Evolutionary conservation across 2,888 invertebrate species (phyloP).

Genomic region (Zygothrica quintamaculata): DNA sequence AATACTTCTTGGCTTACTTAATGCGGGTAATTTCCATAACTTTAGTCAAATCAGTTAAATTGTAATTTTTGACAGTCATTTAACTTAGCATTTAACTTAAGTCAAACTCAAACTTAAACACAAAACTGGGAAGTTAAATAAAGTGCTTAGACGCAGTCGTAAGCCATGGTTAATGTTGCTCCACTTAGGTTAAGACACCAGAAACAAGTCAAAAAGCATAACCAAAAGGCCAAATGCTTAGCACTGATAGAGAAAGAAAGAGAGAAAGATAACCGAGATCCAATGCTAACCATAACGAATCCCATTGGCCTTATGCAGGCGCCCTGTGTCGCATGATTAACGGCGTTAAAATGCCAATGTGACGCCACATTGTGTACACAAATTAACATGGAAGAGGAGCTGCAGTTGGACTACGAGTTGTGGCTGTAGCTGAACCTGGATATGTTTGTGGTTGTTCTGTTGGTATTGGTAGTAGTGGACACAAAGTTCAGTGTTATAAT

Average conservation of each 20-base stretch:
- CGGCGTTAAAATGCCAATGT: conserved; percentile 84
- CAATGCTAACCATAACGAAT: conserved; percentile 38
- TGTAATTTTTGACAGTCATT: conserved; percentile 2
- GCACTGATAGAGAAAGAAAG: not conserved
- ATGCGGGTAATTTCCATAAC: too few relatives aligned
- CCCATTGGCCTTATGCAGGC: conserved; percentile 68
- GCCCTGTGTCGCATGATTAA: conserved; percentile 82
- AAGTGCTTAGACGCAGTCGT: conserved; percentile 67
- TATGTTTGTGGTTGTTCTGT: not conserved
- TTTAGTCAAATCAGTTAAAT: too few relatives aligned
- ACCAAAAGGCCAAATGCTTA: conserved; percentile 20
- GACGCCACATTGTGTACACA: conserved; percentile 83
- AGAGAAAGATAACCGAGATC: not conserved
- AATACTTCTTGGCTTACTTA: too few relatives aligned
- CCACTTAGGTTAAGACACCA: conserved; percentile 71
- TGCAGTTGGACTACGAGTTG: conserved; percentile 12
- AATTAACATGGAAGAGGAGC: conserved; percentile 66
- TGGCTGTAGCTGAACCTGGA: not conserved
- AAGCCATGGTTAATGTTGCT: conserved; percentile 67
- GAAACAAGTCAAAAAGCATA: conserved; percentile 28
- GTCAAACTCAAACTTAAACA: too few relatives aligned
- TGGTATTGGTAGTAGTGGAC: not conserved
- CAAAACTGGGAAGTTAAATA: conserved; percentile 43
- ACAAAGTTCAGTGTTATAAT: conserved; percentile 72
- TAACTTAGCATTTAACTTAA: too few relatives aligned